Conservation (phyloP, 2,113 vertebrate species). For the Peromyscus californicus region DNA sequence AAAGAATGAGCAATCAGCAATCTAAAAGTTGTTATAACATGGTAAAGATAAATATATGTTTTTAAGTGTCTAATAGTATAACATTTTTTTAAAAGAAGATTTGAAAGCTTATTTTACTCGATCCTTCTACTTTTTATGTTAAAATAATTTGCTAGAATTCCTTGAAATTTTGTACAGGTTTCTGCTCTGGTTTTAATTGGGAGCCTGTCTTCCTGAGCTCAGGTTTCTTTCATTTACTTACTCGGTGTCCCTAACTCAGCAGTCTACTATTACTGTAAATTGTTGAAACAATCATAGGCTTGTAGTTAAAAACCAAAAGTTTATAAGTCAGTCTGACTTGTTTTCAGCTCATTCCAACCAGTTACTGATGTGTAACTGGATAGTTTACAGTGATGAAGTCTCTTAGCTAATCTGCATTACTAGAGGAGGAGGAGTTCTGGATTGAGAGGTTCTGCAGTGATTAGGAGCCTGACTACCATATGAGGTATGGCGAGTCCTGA, state of each 20-base stretch:
- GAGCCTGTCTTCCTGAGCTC: not conserved
- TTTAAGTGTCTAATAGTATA: slow-evolving; percentile 4
- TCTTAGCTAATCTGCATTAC: not conserved
- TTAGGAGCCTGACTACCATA: not conserved
- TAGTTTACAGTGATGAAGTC: not conserved
- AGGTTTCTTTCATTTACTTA: slow-evolving; percentile 32
- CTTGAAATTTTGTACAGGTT: slow-evolving; percentile 24
- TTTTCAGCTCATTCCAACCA: not conserved
- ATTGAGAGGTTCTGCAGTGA: not conserved
- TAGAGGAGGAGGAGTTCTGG: not conserved
- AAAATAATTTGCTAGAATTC: slow-evolving; percentile 57
- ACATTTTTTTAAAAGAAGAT: not conserved
- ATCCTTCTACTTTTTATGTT: slow-evolving; percentile 11
- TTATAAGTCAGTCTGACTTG: not conserved
- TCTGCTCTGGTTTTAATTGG: not conserved
- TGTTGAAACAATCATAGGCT: not conserved
- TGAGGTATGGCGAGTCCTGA: not conserved
- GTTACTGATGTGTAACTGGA: slow-evolving; percentile 9
- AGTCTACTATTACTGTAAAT: not conserved
- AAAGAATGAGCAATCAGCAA: slow-evolving; percentile 5
- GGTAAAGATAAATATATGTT: slow-evolving; percentile 23
- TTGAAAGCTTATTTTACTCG: slow-evolving; percentile 49
- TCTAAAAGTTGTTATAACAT: not conserved
- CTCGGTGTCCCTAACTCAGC: not conserved
- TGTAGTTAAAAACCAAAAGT: not conserved